Evolutionary conservation across 2,113 vertebrate species (phyloP).

Genomic region (Tylochromis polylepis): DNA sequence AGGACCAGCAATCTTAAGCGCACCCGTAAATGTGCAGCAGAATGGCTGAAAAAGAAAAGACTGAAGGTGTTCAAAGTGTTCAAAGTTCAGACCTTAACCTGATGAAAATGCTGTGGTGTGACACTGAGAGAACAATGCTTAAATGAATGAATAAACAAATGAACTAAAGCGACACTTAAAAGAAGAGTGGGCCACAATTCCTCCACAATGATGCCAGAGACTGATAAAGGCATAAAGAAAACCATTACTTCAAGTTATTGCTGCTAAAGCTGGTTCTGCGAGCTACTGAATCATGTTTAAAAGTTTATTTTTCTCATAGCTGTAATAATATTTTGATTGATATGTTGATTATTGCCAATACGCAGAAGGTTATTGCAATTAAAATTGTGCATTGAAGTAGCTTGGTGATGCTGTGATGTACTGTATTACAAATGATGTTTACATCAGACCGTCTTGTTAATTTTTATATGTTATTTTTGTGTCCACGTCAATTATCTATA

Average conservation of each 20-base stretch:
- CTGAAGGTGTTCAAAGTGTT: background rate
- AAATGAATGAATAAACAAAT: background rate
- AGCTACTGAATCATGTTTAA: background rate
- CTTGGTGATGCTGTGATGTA: background rate
- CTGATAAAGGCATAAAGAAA: background rate
- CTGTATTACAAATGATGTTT: background rate
- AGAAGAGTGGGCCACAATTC: rapidly evolving
- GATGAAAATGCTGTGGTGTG: background rate
- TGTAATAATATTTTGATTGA: background rate
- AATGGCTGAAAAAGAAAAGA: background rate
- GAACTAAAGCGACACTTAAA: background rate
- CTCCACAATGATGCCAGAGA: background rate
- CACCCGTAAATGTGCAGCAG: rapidly evolving
- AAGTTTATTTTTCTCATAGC: background rate
- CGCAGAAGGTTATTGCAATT: no score
- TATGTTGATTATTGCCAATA: background rate
- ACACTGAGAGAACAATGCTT: rapidly evolving
- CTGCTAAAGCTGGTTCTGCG: no score
- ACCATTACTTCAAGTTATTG: background rate
- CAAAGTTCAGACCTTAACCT: background rate
- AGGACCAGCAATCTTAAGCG: rapidly evolving
- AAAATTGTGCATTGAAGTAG: background rate
- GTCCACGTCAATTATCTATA: background rate
- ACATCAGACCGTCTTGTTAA: background rate
- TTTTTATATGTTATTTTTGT: background rate